Conservation (phyloP, 2,888 invertebrate genomes). For the Thecophora atra region DNA sequence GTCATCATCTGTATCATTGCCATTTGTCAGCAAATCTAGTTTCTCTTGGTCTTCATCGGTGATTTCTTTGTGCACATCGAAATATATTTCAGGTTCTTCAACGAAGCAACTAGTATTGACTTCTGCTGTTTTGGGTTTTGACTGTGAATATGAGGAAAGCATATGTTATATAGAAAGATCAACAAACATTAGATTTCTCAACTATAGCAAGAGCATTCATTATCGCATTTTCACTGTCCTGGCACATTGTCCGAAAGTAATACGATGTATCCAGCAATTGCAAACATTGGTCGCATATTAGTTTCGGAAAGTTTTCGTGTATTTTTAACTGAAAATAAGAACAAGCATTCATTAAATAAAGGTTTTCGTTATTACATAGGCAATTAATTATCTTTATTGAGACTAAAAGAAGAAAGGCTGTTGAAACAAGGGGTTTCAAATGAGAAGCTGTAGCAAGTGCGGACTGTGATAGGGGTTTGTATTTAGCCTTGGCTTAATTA, state of each 20-base stretch:
- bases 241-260: conserved; percentile 60
- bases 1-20: conserved; percentile 52
- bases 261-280: conserved; percentile 53
- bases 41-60: conserved; percentile 56
- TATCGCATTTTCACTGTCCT: conserved; percentile 58
- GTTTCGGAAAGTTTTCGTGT: conserved; percentile 55
- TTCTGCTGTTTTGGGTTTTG: conserved; percentile 52
- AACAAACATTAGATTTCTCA: conserved; percentile 29
- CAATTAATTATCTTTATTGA: no score
- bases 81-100: conserved; percentile 47
- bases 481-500: not conserved
- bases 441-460: no score
- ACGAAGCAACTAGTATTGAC: not conserved
- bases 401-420: no score
- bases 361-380: no score
- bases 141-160: conserved; percentile 42
- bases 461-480: no score
- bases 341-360: not conserved
- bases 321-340: no score
- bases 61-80: conserved; percentile 53
- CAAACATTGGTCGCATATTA: conserved; percentile 58
- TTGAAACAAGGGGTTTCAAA: no score
- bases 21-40: conserved; percentile 45
- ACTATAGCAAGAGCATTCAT: conserved; percentile 57
- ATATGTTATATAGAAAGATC: not conserved